These are phyloP conservation scores for Chionis minor DNA, from an alignment of 2,113 vertebrate genomes.

Conservation along the genomic window DNA sequence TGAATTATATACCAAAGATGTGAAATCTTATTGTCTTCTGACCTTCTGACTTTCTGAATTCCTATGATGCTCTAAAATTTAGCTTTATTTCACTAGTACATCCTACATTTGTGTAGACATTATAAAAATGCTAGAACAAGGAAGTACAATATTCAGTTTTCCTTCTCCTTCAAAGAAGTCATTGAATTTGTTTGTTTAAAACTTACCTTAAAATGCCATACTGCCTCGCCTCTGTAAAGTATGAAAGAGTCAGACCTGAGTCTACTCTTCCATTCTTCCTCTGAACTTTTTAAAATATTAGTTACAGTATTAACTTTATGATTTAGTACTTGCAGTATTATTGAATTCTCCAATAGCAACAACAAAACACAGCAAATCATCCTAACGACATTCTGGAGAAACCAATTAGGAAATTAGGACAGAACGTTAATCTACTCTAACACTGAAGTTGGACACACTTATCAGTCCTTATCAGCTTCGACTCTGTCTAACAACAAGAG, in stretches of 20 bases:
- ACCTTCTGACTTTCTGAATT: neutral
- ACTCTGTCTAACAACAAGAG: neutral
- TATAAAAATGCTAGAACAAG: neutral
- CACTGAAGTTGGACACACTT: neutral
- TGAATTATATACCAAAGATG: neutral
- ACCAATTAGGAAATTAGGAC: constrained; percentile 32
- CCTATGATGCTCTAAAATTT: neutral
- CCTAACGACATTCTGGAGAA: constrained; percentile 20
- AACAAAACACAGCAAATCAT: constrained; percentile 13
- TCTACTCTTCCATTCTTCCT: neutral
- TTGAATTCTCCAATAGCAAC: constrained; percentile 3
- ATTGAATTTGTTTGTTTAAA: neutral
- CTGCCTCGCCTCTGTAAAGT: neutral
- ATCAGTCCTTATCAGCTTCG: constrained; percentile 19
- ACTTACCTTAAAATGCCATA: neutral
- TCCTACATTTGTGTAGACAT: neutral
- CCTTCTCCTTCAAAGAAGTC: neutral
- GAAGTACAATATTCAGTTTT: neutral
- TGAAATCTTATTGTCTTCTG: neutral
- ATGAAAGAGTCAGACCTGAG: neutral
- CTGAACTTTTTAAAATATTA: neutral
- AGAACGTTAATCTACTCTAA: constrained; percentile 22
- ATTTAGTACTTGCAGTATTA: neutral
- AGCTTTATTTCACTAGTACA: neutral
- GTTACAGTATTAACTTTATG: neutral